Base-by-base conservation (phyloP, 2,888 invertebrate genomes). In the Parasteatoda lunata region DNA sequence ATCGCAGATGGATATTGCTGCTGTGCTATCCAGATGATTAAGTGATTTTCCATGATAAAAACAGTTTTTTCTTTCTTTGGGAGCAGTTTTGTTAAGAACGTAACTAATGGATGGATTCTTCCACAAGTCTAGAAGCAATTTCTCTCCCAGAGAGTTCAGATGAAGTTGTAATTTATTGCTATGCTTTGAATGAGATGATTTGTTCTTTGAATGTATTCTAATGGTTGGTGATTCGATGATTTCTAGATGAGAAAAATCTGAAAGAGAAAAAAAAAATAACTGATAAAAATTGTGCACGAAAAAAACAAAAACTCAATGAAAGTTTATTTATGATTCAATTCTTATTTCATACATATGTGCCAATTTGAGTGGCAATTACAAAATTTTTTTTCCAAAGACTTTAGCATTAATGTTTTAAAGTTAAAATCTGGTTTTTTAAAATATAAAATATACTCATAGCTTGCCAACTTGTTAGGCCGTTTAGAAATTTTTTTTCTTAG, bases 41-140 rank as follows among this genome's bases (percentile, higher is more conserved):
- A 71, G 45, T 3, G 86, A 86, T n/a, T 85, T 68, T 47, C 90
- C 90, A 47, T 90, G 89, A 75, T 89, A 90, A 75, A 88, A 89
- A 68, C 90, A 90, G 0, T 30, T 9, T 0, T 71, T 30, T 4
- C 30, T 64, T 13, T 69, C 51, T 5, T 3, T 45, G 6, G 45
- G 48, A 0, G 69, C 11, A 49, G 52, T 54, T 15, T 54, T 30
- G 30, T 30, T 30, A 2, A 30, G 30, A 59, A 59, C n/a, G 59
- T n/a, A 13, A 1, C 66, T 59, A 3, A 81, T 51, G 7, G 76
- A 72, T 5, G 85, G 85, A 49, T 86, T 86, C 15, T 59, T 76
- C 66, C 78, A 49, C 45, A 86, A 59, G 4, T 86, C 71, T 8
- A 86, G 54, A 11, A 45, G 51, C n/a, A 86, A 71, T 51, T 80